Conservation (phyloP, 1,140 invertebrate species). For the Babylonia areolata region DNA sequence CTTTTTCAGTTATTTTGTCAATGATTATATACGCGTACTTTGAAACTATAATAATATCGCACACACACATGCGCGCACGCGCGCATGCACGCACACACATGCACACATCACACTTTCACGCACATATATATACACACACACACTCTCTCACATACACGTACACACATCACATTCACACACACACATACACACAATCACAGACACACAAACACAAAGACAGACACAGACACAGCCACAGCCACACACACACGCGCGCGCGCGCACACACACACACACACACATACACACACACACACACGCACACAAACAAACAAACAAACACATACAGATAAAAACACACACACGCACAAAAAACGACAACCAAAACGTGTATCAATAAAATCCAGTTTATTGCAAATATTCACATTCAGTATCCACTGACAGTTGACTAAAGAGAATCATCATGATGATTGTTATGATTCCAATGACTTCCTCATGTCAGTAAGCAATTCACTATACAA, state of each 20-base stretch:
- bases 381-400: slow-evolving; percentile 9
- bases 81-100: neutral
- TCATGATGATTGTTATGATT: neutral
- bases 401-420: neutral
- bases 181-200: slow-evolving; percentile 7
- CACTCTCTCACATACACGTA: slow-evolving; percentile 7
- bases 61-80: neutral
- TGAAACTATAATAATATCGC: neutral
- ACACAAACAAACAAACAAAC: neutral
- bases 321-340: too few relatives aligned
- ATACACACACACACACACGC: slow-evolving; percentile 9
- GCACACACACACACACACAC: slow-evolving; percentile 24
- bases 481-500: neutral
- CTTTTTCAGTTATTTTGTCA: too few relatives aligned
- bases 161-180: neutral
- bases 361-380: neutral
- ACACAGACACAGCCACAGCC: neutral
- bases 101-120: neutral
- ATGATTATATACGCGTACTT: neutral
- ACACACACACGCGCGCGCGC: neutral
- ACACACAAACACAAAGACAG: slow-evolving; percentile 7
- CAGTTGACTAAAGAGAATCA: neutral
- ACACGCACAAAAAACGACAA: neutral
- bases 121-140: slow-evolving; percentile 2
- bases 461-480: neutral